phyloP scores from a whole-genome alignment of 1,140 invertebrate genomes.

The Caenorhabditis briggsae region DNA sequence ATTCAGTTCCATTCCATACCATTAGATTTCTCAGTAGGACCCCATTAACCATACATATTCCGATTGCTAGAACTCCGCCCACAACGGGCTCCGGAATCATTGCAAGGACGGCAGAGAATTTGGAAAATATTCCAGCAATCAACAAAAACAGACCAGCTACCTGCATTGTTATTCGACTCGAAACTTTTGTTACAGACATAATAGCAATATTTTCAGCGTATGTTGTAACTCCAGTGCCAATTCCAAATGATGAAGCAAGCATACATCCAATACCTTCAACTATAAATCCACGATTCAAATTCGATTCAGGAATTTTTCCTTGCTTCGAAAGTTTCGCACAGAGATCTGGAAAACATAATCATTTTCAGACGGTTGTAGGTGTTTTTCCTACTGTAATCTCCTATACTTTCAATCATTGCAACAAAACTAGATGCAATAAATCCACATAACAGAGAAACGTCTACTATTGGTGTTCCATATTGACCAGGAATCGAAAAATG shows the following conservation, averaged over 20 bases:
- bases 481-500: conserved; percentile 73
- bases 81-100: conserved; percentile 32
- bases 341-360: not conserved
- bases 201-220: conserved; percentile 33
- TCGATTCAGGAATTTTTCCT: not conserved
- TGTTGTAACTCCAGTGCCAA: conserved; percentile 45
- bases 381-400: conserved; percentile 30
- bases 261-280: conserved; percentile 62
- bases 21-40: conserved; percentile 55
- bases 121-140: not conserved
- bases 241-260: conserved; percentile 23
- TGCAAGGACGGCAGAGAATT: conserved; percentile 13
- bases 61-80: conserved; percentile 52
- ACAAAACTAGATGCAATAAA: conserved; percentile 78
- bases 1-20: not conserved
- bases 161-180: conserved; percentile 41
- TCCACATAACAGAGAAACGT: conserved; percentile 78
- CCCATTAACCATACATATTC: conserved; percentile 59
- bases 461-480: conserved; percentile 78
- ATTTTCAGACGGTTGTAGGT: not conserved
- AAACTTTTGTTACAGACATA: conserved; percentile 17
- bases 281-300: conserved; percentile 26
- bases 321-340: not conserved
- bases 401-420: conserved; percentile 63
- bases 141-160: not conserved